A percentile compares a stretch with the other conserved stretches of the same genome.
Conservation (phyloP, 2,113 vertebrate genomes). For the Cephalopholis sonnerati region DNA sequence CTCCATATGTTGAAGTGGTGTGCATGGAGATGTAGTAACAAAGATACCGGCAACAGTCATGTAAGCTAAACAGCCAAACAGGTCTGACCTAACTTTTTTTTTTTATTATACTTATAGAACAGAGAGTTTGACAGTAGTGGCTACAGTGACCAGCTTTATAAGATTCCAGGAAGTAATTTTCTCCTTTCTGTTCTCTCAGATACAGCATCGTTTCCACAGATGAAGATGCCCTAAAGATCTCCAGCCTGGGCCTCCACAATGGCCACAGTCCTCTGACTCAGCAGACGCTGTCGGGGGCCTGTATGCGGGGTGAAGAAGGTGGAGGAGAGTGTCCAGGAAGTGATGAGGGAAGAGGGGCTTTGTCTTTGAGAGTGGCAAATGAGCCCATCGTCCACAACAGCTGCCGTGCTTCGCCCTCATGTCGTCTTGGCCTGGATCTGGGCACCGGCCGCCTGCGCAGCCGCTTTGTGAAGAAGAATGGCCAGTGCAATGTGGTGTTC, state of each 20-base stretch:
- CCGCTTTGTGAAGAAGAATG: constrained; percentile 97
- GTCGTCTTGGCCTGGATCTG: constrained; percentile 67
- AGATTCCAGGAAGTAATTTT: neutral
- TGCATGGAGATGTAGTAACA: neutral
- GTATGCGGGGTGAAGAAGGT: constrained; percentile 80
- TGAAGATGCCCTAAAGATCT: constrained; percentile 90
- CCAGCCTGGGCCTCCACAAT: constrained; percentile 85
- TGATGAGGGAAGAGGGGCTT: constrained; percentile 84
- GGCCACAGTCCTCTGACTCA: constrained; percentile 79
- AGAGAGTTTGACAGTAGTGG: neutral
- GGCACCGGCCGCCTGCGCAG: constrained; percentile 89
- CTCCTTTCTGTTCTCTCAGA: constrained; percentile 69
- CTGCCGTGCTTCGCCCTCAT: constrained; percentile 77
- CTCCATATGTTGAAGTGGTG: neutral
- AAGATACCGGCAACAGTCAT: neutral
- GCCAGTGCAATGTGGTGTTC: constrained; percentile 96
- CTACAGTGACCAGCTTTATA: neutral
- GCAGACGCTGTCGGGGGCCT: constrained; percentile 73
- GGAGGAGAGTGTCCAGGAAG: constrained; percentile 74
- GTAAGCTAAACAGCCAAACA: neutral
- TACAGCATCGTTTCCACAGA: constrained; percentile 93
- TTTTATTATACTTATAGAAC: neutral
- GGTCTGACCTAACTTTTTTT: neutral
- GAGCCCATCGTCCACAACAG: constrained; percentile 85
- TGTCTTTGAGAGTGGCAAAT: constrained; percentile 81